Conservation (phyloP, 1,140 invertebrate species). For the Helicorthomorpha holstii region DNA sequence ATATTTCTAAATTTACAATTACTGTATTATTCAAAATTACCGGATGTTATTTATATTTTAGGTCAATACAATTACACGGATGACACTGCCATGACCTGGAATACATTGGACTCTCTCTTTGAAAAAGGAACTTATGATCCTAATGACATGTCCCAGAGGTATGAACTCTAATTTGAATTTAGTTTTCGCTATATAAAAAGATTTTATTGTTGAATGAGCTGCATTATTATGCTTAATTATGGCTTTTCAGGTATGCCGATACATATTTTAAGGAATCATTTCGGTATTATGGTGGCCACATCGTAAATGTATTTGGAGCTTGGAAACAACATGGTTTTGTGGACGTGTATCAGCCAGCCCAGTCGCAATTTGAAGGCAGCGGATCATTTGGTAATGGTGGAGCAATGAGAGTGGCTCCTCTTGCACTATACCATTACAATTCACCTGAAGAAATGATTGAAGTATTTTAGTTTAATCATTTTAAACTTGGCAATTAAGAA, state of each 20-base stretch:
- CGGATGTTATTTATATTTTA: no score
- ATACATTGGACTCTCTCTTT: slow-evolving; percentile 42
- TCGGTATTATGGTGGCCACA: slow-evolving; percentile 37
- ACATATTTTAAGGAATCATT: background rate
- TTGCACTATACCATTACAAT: slow-evolving; percentile 35
- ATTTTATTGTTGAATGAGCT: no score
- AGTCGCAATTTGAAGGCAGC: slow-evolving; percentile 45
- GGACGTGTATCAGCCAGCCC: slow-evolving; percentile 44
- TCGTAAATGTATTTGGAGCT: slow-evolving; percentile 43
- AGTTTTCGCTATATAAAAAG: background rate
- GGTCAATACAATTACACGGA: no score
- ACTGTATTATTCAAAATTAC: no score
- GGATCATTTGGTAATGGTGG: slow-evolving; percentile 60
- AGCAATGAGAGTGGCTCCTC: slow-evolving; percentile 56
- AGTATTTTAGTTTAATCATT: background rate
- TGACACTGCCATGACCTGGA: slow-evolving; percentile 57
- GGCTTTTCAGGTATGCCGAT: background rate
- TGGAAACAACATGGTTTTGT: slow-evolving; percentile 36
- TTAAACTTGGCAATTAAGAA: slow-evolving; percentile 5
- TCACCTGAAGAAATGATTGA: background rate
- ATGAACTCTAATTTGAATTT: background rate
- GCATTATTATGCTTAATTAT: background rate
- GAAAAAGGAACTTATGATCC: slow-evolving; percentile 31
- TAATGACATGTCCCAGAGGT: slow-evolving; percentile 17
- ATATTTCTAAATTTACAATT: no score